Conservation (phyloP, 2,888 invertebrate genomes). For the Leptinotarsa tumamoca region DNA sequence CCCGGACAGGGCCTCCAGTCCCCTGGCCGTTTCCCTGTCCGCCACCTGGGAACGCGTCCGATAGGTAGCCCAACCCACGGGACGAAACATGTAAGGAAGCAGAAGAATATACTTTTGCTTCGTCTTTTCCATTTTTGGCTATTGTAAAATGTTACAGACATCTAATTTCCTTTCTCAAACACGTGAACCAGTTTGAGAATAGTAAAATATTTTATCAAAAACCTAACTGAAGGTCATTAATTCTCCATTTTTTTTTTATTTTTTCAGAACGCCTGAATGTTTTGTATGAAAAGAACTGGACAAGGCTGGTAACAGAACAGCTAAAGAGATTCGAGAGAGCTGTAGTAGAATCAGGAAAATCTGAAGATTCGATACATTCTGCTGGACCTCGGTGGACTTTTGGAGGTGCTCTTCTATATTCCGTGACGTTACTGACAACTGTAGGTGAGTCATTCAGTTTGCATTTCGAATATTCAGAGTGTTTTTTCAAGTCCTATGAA, state of each 20-base stretch:
- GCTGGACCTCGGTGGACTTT: constrained; percentile 79
- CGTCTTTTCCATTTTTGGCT: too few species aligned
- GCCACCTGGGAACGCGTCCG: too few species aligned
- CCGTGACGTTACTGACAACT: constrained; percentile 88
- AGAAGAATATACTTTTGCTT: too few species aligned
- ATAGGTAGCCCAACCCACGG: too few species aligned
- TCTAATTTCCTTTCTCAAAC: too few species aligned
- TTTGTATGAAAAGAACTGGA: constrained; percentile 87
- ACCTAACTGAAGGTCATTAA: too few species aligned
- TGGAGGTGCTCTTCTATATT: constrained; percentile 85
- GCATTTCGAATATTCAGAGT: background rate
- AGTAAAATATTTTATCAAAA: too few species aligned
- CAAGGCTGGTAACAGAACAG: constrained; percentile 80
- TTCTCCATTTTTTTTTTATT: constrained; percentile 13
- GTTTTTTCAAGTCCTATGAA: background rate
- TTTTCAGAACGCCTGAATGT: constrained; percentile 82
- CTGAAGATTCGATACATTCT: constrained; percentile 59
- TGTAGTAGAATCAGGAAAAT: constrained; percentile 80
- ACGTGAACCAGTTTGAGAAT: too few species aligned
- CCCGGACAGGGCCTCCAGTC: too few species aligned
- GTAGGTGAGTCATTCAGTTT: constrained; percentile 75
- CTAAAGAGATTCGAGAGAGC: constrained; percentile 83
- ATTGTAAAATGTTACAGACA: too few species aligned
- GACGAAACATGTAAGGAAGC: too few species aligned
- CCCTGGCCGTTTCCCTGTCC: too few species aligned